Base-by-base conservation (phyloP, 2,888 invertebrate species). In the Ophioninae sp. region DNA sequence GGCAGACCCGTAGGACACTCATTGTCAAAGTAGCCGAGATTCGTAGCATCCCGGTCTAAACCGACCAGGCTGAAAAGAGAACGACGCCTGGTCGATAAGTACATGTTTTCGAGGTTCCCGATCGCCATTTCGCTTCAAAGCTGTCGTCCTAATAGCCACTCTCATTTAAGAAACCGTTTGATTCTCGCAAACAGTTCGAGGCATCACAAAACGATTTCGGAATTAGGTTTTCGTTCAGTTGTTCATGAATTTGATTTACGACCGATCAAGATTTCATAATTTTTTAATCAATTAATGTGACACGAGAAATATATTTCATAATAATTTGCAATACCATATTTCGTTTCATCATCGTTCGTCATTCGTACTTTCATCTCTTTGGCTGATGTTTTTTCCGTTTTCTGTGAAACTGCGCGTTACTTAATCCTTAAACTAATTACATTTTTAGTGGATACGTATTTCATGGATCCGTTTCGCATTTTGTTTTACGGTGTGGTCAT, bases 21-120 rank as follows among this genome's bases (percentile, higher is more conserved):
- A 65, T 75, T 64, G 23, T 50, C 30, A 41, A 74, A 64, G 21
- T 64, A 37, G 13, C 7, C 7, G 21, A 39, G 20, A 57, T 39
- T 57, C 20, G 30, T 57, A 57, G 7, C 21, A 10, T 57, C 56
- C 13, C 50, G 50, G 17, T 50, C 50, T 10, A 17, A 68, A 57
- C 50, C 50, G 50, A 70, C 70, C n/a, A 57, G 50, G 56, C 23
- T 68, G 6, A 21, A 68, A 44, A 68, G 44, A 44, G 23, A 68
- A 17, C 21, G 13, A 44, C 44, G 41, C 20, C 6, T 44, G 10
- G 21, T 17, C 44, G 20, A 44, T 21, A 68, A 44, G 10, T 13
- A 44, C 44, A 44, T 44, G 10, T 21, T 6, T 2, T 21, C 21
- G 50, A 21, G 21, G 20, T 67, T 44, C 13, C 6, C 21, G 7